Conservation (phyloP, 1,140 invertebrate species). For the Macrosteles quadrilineatus region DNA sequence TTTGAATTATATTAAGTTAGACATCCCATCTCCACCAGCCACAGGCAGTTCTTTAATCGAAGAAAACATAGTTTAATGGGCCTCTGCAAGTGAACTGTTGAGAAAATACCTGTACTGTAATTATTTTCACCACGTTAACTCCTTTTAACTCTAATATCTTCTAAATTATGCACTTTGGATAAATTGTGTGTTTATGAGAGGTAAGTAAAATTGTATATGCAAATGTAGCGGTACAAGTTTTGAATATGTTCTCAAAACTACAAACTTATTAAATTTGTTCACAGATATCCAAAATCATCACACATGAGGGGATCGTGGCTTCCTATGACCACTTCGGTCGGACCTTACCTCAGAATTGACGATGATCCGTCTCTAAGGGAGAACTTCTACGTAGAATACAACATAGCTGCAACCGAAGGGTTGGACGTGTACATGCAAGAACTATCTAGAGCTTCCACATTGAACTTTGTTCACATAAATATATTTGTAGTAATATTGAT, state of each 20-base stretch:
- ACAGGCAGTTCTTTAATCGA: too few species aligned
- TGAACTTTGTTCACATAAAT: background rate
- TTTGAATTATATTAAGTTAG: too few species aligned
- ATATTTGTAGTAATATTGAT: too few species aligned
- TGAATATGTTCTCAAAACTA: background rate
- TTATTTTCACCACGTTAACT: too few species aligned
- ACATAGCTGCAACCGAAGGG: conserved; percentile 34
- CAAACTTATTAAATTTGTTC: background rate
- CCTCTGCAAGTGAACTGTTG: too few species aligned
- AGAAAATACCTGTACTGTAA: too few species aligned
- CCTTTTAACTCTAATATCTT: too few species aligned
- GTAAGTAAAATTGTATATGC: background rate
- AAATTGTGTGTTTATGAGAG: too few species aligned
- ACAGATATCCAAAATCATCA: conserved; percentile 15
- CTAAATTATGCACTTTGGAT: too few species aligned
- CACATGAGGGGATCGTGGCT: conserved; percentile 32
- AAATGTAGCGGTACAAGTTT: background rate
- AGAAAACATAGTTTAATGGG: too few species aligned
- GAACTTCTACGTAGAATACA: conserved; percentile 32
- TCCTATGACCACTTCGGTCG: conserved; percentile 34
- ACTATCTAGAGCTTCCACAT: background rate
- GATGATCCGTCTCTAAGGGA: background rate
- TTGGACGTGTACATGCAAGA: conserved; percentile 22
- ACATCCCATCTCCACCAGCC: too few species aligned
- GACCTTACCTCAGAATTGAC: conserved; percentile 40